Conservation (phyloP, 1,140 invertebrate genomes). For the Agraylea sexmaculata region DNA sequence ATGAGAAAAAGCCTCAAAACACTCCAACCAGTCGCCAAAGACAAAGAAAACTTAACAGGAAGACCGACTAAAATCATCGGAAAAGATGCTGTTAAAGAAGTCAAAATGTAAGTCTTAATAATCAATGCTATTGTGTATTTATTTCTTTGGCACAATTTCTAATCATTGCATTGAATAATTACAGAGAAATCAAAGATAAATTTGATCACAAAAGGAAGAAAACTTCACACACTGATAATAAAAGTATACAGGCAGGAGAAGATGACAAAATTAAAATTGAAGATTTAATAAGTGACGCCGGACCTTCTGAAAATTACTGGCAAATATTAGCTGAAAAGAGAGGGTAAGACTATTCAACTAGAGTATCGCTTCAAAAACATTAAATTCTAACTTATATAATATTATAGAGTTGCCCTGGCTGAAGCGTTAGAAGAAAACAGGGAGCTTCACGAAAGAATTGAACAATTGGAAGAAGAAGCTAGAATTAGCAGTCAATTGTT, state of each 20-base stretch:
- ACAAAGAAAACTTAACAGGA: constrained; percentile 55
- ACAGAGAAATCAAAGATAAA: constrained; percentile 11
- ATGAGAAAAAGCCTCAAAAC: constrained; percentile 47
- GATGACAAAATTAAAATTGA: constrained; percentile 40
- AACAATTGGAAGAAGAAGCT: constrained; percentile 51
- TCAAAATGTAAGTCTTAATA: constrained; percentile 10
- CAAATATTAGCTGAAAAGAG: constrained; percentile 51
- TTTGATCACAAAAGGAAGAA: constrained; percentile 10
- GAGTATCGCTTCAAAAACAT: not conserved
- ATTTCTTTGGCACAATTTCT: not conserved
- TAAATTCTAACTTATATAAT: not conserved
- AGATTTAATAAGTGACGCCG: constrained; percentile 48
- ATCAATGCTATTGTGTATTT: not conserved
- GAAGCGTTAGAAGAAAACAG: constrained; percentile 53
- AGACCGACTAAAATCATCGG: constrained; percentile 11
- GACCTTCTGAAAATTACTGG: constrained; percentile 57
- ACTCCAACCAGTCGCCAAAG: constrained; percentile 46
- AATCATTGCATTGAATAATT: not conserved
- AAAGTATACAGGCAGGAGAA: constrained; percentile 42
- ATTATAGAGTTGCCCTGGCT: constrained; percentile 42
- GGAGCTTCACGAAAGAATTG: constrained; percentile 39
- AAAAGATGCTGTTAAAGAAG: constrained; percentile 12
- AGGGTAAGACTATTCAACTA: constrained; percentile 28
- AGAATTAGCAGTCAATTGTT: constrained; percentile 50
- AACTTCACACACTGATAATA: constrained; percentile 25